A percentile compares a stretch with the other conserved stretches of the same genome.
Conservation (phyloP, 92 coral and sea anemone species). For the Umimayanthus chanpuru region DNA sequence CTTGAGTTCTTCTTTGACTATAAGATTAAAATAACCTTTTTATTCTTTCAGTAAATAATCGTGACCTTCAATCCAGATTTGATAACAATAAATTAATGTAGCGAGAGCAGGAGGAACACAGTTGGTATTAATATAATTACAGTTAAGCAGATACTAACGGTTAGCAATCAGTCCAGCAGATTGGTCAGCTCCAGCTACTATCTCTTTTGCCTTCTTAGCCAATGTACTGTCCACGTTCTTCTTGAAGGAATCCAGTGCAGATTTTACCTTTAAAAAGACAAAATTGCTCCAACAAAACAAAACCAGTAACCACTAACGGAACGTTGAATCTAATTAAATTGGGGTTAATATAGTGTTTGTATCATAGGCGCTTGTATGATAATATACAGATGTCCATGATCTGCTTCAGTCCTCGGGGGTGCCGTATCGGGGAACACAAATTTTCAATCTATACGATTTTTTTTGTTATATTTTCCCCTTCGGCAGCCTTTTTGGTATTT, state of each 20-base stretch:
- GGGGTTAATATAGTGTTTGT: neutral
- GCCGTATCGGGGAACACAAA: too few relatives aligned
- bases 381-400: too few relatives aligned
- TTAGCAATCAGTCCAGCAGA: constrained; percentile 67
- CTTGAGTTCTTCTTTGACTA: constrained; percentile 87
- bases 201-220: constrained; percentile 66
- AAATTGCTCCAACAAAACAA: neutral
- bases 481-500: too few relatives aligned
- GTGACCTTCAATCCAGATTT: neutral
- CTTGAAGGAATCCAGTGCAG: constrained; percentile 83
- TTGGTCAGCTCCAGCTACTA: constrained; percentile 78
- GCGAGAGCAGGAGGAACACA: neutral
- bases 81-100: neutral
- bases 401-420: too few relatives aligned
- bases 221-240: constrained; percentile 67
- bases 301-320: neutral
- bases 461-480: too few relatives aligned
- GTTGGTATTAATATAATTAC: too few relatives aligned
- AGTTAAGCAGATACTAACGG: constrained; percentile 49
- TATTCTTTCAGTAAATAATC: neutral
- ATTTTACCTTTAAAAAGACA: constrained; percentile 67
- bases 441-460: too few relatives aligned
- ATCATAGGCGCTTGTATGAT: too few relatives aligned
- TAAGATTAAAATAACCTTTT: neutral
- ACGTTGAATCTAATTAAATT: neutral